Percentiles rank a stretch among this genome's conserved stretches.
These are phyloP conservation scores for Lepidothrix coronata DNA, from an alignment of 2,113 vertebrate species.

Conservation along the genomic window DNA sequence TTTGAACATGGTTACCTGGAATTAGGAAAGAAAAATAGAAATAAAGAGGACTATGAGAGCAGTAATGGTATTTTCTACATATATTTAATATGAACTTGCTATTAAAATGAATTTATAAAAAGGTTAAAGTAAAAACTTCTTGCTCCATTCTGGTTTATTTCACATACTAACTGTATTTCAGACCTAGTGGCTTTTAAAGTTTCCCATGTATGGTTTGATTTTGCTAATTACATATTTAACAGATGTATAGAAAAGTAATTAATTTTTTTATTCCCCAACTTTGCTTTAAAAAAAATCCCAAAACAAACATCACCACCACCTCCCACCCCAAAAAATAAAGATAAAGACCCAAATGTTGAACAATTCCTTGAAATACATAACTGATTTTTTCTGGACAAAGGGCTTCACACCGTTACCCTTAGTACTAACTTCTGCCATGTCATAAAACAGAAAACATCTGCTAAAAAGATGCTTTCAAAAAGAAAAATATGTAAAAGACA, in stretches of 20 bases:
- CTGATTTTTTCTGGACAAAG: neutral
- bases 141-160: neutral
- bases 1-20: neutral
- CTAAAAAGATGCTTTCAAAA: neutral
- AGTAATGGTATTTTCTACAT: neutral
- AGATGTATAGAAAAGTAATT: neutral
- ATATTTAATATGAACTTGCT: neutral
- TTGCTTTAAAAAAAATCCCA: neutral
- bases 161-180: neutral
- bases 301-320: neutral
- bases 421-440: neutral
- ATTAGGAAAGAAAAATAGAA: neutral
- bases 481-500: neutral
- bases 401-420: neutral
- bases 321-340: neutral
- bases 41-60: neutral
- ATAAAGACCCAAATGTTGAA: neutral
- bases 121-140: fast-evolving
- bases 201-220: neutral
- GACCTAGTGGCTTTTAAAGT: neutral
- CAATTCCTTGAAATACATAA: neutral
- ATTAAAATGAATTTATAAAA: neutral
- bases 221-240: neutral
- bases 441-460: neutral
- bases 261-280: neutral